phyloP scores from a whole-genome alignment of 2,888 invertebrate species.

The Choristoneura rosaceana region DNA sequence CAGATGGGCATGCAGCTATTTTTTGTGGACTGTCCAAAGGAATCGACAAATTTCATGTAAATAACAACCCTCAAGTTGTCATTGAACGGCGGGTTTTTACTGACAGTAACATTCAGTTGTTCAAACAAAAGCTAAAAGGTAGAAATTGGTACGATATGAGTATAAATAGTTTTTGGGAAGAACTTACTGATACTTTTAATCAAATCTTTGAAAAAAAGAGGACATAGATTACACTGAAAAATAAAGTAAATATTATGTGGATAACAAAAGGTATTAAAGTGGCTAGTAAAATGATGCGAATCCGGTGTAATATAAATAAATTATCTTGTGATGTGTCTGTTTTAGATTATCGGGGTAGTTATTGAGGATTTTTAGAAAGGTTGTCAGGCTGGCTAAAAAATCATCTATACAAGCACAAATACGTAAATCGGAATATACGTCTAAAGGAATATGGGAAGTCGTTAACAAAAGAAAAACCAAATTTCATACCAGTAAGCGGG shows the following conservation, averaged over 20 bases:
- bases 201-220: constrained; percentile 3
- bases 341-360: background rate
- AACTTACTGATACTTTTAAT: background rate
- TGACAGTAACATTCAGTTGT: background rate
- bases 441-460: background rate
- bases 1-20: constrained; percentile 24
- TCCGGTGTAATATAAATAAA: background rate
- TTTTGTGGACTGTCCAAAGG: background rate
- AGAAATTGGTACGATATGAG: constrained; percentile 1
- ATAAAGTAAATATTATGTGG: background rate
- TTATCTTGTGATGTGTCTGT: background rate
- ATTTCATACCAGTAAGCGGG: too few relatives aligned
- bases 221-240: background rate
- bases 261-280: constrained; percentile 1
- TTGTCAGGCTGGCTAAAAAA: background rate
- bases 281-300: background rate
- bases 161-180: constrained; percentile 5
- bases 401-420: background rate
- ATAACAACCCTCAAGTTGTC: background rate
- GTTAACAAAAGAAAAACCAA: background rate
- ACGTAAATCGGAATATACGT: background rate
- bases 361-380: background rate
- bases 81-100: background rate
- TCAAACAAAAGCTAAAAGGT: background rate
- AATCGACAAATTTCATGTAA: background rate